Evolutionary conservation across 2,797 vertebrate species (phyloP).

Genomic region (Cygnus olor): DNA sequence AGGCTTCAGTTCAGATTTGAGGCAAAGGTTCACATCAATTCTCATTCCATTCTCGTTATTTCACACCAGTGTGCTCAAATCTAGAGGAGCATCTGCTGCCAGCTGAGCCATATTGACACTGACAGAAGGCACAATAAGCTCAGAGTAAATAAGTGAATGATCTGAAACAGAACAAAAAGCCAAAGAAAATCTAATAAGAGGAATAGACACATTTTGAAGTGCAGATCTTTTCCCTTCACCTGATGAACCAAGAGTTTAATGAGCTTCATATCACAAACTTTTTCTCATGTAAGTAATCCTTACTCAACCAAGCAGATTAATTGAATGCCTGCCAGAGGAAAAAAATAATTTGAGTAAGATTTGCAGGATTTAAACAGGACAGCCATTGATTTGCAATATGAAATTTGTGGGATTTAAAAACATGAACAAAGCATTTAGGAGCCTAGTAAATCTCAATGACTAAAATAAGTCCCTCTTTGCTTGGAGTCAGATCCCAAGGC

Average conservation of each 20-base stretch:
- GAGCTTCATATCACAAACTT: constrained; percentile 8
- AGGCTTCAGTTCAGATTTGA: not conserved
- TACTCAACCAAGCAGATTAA: not conserved
- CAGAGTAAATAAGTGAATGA: constrained; percentile 53
- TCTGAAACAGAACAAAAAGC: constrained; percentile 50
- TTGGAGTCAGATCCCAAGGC: not conserved
- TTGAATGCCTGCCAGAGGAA: not conserved
- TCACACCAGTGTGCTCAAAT: constrained; percentile 38
- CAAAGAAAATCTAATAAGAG: not conserved
- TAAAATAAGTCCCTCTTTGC: not conserved
- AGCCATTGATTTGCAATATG: constrained; percentile 25
- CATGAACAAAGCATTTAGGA: constrained; percentile 6
- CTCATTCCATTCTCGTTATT: not conserved
- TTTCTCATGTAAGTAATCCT: not conserved
- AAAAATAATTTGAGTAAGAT: not conserved
- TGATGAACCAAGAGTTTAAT: constrained; percentile 30
- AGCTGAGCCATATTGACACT: constrained; percentile 42
- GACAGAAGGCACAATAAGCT: constrained; percentile 51
- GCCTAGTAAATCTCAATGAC: not conserved
- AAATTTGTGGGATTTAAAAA: constrained; percentile 1
- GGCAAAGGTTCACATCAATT: constrained; percentile 24
- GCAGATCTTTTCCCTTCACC: constrained; percentile 8
- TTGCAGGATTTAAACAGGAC: not conserved
- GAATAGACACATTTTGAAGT: not conserved
- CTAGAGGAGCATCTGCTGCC: constrained; percentile 55